phyloP scores from a whole-genome alignment of 2,113 vertebrate species.

The Sigmodon hispidus region DNA sequence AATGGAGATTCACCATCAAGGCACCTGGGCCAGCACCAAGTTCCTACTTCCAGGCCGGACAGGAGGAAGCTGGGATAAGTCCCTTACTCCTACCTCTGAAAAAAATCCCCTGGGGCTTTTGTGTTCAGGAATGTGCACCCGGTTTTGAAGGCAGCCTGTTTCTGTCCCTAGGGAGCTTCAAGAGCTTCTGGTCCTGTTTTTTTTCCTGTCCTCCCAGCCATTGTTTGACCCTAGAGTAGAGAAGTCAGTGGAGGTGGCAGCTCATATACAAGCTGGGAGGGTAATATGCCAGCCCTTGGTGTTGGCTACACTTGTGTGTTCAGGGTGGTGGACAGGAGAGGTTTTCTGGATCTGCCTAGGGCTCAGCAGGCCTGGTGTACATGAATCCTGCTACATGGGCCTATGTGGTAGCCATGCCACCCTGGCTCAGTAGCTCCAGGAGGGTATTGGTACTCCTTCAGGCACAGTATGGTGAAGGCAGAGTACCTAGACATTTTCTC shows the following conservation, averaged over 20 bases:
- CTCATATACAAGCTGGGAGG: not conserved
- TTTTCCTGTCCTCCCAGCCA: not conserved
- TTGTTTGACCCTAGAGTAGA: not conserved
- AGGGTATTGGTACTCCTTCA: not conserved
- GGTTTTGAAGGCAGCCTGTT: not conserved
- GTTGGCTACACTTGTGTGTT: too few species aligned
- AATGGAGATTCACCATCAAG: not conserved
- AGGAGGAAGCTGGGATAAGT: not conserved
- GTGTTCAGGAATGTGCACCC: too few species aligned
- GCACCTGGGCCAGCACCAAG: not conserved
- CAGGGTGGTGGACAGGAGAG: not conserved
- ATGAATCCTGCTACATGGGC: rapidly evolving
- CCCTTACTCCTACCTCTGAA: not conserved
- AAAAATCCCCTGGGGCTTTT: not conserved
- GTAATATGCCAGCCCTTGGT: rapidly evolving
- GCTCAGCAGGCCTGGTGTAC: not conserved
- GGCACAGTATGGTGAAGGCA: not conserved
- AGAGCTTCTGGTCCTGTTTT: not conserved
- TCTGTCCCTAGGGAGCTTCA: rapidly evolving
- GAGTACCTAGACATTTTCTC: not conserved
- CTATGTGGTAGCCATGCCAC: not conserved
- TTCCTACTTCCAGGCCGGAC: rapidly evolving
- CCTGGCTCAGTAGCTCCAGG: too few species aligned
- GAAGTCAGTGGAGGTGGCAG: not conserved
- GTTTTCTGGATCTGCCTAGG: not conserved